Percentiles rank a stretch among this genome's conserved stretches.
phyloP scores from a whole-genome alignment of 2,113 vertebrate genomes.

The Indicator maculatus region DNA sequence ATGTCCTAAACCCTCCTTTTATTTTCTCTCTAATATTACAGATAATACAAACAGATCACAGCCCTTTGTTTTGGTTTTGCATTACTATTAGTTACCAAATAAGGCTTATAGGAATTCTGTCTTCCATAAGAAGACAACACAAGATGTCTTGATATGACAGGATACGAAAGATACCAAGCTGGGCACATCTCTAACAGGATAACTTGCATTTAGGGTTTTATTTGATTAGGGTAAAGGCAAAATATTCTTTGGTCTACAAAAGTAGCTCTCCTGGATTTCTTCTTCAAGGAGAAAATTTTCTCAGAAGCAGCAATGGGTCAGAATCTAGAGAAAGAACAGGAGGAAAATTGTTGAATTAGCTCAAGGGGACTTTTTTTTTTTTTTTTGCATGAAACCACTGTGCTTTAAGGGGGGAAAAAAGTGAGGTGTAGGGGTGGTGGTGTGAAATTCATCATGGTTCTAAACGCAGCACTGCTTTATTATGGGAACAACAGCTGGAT shows the following conservation, averaged over 20 bases:
- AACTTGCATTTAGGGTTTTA: neutral
- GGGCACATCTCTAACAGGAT: neutral
- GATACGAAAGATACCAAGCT: neutral
- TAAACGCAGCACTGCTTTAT: slow-evolving; percentile 26
- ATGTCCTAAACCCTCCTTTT: neutral
- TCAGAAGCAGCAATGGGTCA: neutral
- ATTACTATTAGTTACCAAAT: neutral
- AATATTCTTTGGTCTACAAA: neutral
- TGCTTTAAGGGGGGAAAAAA: neutral
- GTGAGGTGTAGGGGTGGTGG: too few relatives aligned
- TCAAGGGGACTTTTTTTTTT: neutral
- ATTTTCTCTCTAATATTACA: neutral
- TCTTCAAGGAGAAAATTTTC: neutral
- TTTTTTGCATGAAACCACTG: neutral
- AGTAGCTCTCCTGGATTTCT: neutral
- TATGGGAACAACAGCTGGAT: slow-evolving; percentile 41
- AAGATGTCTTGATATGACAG: neutral
- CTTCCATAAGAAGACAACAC: neutral
- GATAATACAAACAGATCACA: neutral
- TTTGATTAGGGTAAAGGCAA: neutral
- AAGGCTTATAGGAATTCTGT: neutral
- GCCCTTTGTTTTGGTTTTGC: neutral
- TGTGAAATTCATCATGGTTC: neutral
- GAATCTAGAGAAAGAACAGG: neutral
- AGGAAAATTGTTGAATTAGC: neutral